Conservation (phyloP, 2,113 vertebrate species). For the Otus sunia region DNA sequence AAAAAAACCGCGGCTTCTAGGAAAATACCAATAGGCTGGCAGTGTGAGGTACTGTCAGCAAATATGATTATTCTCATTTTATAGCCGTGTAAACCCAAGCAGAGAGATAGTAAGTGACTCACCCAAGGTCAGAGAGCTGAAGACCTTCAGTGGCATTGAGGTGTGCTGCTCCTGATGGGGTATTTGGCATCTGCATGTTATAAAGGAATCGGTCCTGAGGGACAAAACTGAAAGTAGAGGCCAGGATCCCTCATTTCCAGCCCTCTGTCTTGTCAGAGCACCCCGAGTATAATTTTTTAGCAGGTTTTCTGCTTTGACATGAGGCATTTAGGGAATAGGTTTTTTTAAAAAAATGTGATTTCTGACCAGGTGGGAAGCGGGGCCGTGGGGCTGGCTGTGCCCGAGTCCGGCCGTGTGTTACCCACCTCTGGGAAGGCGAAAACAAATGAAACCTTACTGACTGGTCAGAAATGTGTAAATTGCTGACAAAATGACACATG, state of each 20-base stretch:
- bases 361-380: background rate
- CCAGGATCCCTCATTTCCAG: background rate
- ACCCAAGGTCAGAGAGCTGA: background rate
- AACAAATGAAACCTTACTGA: slow-evolving; percentile 85
- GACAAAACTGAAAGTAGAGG: background rate
- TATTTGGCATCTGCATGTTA: background rate
- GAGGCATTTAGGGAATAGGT: background rate
- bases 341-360: background rate
- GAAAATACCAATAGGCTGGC: background rate
- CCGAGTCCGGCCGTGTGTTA: background rate
- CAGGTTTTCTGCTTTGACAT: background rate
- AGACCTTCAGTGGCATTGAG: background rate
- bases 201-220: background rate
- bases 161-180: rapidly evolving
- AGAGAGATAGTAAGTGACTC: background rate
- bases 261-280: background rate
- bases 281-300: background rate
- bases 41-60: background rate
- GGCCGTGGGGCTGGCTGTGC: background rate
- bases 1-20: background rate
- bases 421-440: slow-evolving; percentile 56
- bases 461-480: slow-evolving; percentile 94
- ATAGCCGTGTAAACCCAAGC: background rate
- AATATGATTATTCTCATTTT: background rate
- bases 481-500: slow-evolving; percentile 93